Evolutionary conservation across 1,140 invertebrate genomes (phyloP).

Genomic region (Drosophila sp.): DNA sequence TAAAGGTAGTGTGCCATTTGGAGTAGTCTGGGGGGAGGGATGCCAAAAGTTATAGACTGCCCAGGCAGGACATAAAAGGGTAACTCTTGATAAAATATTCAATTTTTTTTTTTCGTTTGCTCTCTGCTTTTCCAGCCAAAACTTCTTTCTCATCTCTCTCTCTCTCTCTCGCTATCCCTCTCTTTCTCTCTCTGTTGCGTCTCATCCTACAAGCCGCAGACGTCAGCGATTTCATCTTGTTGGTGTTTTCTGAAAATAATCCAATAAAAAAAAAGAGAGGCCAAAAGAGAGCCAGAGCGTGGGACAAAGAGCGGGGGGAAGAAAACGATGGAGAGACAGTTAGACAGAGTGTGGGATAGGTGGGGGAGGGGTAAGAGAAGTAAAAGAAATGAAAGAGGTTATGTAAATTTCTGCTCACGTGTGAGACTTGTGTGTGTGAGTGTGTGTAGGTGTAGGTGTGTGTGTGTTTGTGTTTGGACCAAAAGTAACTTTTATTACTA

Average conservation of each 20-base stretch:
- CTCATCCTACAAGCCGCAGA: conserved; percentile 16
- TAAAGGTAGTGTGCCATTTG: not conserved
- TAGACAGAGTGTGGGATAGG: not conserved
- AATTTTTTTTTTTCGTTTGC: conserved; percentile 27
- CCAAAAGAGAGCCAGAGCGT: not conserved
- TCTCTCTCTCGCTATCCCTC: no score
- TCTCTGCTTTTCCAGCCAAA: conserved; percentile 6
- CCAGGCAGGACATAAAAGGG: conserved; percentile 49
- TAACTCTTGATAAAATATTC: conserved; percentile 48
- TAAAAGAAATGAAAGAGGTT: conserved; percentile 57
- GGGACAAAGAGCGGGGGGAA: not conserved
- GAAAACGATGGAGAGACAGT: not conserved
- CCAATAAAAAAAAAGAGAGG: conserved; percentile 50
- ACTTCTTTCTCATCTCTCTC: conserved; percentile 25
- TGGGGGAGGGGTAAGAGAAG: not conserved
- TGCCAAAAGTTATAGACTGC: conserved; percentile 55
- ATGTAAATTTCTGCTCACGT: conserved; percentile 69
- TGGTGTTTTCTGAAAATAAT: conserved; percentile 60
- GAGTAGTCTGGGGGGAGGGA: not conserved
- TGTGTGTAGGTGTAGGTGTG: not conserved
- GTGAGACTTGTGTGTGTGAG: conserved; percentile 6
- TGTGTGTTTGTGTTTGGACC: conserved; percentile 10
- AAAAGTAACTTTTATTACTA: conserved; percentile 54
- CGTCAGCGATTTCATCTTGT: conserved; percentile 19
- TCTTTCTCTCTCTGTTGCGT: conserved; percentile 43